Base-by-base conservation (phyloP, 30 jellyfish, hydroid and myxozoan genomes). In the Turritopsis rubra region DNA sequence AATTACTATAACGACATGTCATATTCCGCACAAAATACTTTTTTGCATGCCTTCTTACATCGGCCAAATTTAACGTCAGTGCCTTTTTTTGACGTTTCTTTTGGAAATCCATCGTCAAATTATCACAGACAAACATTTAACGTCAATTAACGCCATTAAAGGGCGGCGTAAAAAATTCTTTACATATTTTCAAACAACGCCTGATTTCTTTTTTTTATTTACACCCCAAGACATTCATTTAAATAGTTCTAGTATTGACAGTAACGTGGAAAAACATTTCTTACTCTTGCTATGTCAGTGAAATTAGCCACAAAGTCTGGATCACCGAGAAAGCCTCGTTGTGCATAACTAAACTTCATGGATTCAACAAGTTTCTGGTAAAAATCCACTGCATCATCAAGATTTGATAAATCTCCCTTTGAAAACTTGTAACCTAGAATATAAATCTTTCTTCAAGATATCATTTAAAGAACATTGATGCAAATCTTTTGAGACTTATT, bases 321-420 rank as follows among this genome's bases (percentile, higher is more conserved):
- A 72, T 94, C 99, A 3, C 95, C 97, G 21, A 88, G 91, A n/a
- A 88, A 75, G 30, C 96, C 94, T 54, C 99, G 41, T 83, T 91
- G 80, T 27, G 99, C 99, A 73, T 80, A 94, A 29, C 89, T 85
- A 92, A 92, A 94, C 81, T 94, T 94, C 76, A 87, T 84, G 1
- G 97, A 71, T 73, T 94, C 99, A 21, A 86, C 85, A 16, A 89
- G 54, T 75, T 66, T 86, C 65, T 94, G 99, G 52, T 30, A 89
- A 73, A 79, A 86, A 31, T 72, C 85, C 0, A 80, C 74, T 21
- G 83, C 79, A 30, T 84, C 77, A n/a, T 52, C 83, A 52, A 75
- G 83, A 53, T 72, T 87, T 17, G 73, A 52, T 22, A 86, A 52
- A 75, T 91, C 96, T 85, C 28, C 79, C 84, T 26, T 66, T 54